A percentile compares a stretch with the other conserved stretches of the same genome.
phyloP scores from a whole-genome alignment of 1,140 invertebrate genomes.

The Phthorimaea operculella region DNA sequence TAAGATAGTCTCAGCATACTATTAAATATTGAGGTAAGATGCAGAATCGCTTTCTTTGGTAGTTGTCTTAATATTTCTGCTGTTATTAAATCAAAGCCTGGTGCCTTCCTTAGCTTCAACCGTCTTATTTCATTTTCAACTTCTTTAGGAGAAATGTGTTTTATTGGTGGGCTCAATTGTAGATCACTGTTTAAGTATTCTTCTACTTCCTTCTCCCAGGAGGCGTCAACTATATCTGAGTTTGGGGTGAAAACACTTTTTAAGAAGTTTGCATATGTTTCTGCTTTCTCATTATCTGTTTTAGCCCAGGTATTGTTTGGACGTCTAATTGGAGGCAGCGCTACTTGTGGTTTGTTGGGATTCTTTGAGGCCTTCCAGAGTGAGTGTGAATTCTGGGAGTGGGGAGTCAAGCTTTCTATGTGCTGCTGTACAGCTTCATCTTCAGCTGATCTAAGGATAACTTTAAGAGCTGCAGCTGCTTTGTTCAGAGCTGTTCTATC shows the following conservation, averaged over 20 bases:
- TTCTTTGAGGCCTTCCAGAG: not conserved
- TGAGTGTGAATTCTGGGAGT: not conserved
- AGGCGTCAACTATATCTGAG: no score
- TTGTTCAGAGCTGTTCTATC: constrained; percentile 10
- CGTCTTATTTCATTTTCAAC: not conserved
- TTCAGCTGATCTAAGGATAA: not conserved
- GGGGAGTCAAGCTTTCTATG: not conserved
- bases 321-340: not conserved
- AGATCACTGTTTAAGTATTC: not conserved
- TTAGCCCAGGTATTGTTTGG: not conserved
- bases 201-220: not conserved
- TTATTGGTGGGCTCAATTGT: not conserved
- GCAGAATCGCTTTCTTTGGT: not conserved
- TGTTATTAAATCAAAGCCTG: not conserved
- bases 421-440: not conserved
- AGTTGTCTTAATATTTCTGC: not conserved
- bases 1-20: not conserved
- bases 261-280: not conserved
- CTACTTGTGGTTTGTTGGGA: not conserved
- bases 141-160: not conserved
- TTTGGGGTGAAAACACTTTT: not conserved
- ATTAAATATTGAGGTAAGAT: not conserved
- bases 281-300: not conserved
- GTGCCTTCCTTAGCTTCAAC: not conserved
- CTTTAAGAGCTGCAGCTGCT: not conserved